These are phyloP conservation scores for Synaphobranchus kaupii DNA, from an alignment of 2,797 vertebrate species.

Conservation along the genomic window DNA sequence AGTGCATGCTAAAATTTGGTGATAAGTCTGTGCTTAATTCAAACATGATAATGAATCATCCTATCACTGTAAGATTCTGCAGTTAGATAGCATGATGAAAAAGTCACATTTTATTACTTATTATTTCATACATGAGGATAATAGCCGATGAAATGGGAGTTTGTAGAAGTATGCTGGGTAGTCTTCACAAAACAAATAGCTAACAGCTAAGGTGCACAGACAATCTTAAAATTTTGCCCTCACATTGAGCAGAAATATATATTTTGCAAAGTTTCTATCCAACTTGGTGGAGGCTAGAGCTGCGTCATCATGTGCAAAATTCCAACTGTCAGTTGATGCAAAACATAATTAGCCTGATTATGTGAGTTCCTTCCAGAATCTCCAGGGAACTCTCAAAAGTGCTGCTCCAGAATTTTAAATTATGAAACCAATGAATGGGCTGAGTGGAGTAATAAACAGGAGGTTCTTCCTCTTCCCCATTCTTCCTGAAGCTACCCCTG, in stretches of 20 bases:
- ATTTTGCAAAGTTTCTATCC: neutral
- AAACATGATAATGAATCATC: neutral
- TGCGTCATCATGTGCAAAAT: neutral
- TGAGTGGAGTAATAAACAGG: conserved; percentile 25
- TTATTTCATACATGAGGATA: neutral
- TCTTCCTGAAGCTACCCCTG: conserved; percentile 46
- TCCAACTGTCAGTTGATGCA: neutral
- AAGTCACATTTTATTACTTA: neutral
- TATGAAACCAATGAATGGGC: neutral
- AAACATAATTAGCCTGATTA: neutral
- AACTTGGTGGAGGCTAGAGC: neutral
- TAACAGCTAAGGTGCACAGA: neutral
- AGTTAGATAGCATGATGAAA: neutral
- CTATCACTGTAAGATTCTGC: neutral
- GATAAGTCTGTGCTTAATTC: neutral
- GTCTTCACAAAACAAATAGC: neutral
- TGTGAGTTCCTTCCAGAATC: neutral
- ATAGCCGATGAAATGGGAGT: neutral
- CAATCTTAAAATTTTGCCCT: neutral
- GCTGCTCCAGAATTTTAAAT: neutral
- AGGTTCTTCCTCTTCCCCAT: conserved; percentile 29
- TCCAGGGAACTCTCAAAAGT: neutral
- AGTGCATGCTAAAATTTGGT: neutral
- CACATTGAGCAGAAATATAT: neutral
- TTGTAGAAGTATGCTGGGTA: neutral